Evolutionary conservation across 2,888 invertebrate species (phyloP).

Genomic region (Polyploca ridens): DNA sequence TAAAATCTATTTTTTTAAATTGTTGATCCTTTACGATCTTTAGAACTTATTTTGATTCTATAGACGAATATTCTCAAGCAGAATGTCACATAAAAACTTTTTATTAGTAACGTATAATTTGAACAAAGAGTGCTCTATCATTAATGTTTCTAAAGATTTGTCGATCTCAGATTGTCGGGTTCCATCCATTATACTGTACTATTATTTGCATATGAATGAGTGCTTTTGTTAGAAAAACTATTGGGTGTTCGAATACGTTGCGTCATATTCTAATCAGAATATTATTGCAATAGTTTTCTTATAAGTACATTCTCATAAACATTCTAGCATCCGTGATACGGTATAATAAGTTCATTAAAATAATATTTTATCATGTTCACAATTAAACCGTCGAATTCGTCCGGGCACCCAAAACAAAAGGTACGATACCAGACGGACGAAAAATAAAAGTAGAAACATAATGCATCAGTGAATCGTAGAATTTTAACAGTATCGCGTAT

Average conservation of each 20-base stretch:
- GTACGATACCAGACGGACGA: conserved; percentile 56
- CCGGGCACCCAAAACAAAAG: conserved; percentile 64
- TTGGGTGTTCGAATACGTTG: not conserved
- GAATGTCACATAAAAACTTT: conserved; percentile 26
- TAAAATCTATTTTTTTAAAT: too few species aligned
- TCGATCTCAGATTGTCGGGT: conserved; percentile 38
- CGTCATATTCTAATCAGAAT: conserved; percentile 6
- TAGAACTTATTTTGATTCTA: not conserved
- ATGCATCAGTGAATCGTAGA: conserved; percentile 74
- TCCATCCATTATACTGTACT: conserved; percentile 33
- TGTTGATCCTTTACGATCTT: too few species aligned
- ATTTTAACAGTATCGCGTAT: conserved; percentile 67
- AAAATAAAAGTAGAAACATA: conserved; percentile 71
- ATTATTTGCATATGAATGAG: conserved; percentile 65
- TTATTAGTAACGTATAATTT: conserved; percentile 44
- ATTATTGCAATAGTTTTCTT: not conserved
- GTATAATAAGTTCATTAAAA: conserved; percentile 9
- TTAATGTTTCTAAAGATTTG: conserved; percentile 48
- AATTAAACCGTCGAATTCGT: conserved; percentile 61
- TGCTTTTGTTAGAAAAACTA: conserved; percentile 24
- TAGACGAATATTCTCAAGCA: not conserved
- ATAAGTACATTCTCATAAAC: not conserved
- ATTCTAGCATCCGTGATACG: too few species aligned
- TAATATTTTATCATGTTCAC: conserved; percentile 33
- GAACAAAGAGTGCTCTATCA: conserved; percentile 30